Evolutionary conservation across 2,888 invertebrate genomes (phyloP).

Genomic region (Dicyrtoma fusca): DNA sequence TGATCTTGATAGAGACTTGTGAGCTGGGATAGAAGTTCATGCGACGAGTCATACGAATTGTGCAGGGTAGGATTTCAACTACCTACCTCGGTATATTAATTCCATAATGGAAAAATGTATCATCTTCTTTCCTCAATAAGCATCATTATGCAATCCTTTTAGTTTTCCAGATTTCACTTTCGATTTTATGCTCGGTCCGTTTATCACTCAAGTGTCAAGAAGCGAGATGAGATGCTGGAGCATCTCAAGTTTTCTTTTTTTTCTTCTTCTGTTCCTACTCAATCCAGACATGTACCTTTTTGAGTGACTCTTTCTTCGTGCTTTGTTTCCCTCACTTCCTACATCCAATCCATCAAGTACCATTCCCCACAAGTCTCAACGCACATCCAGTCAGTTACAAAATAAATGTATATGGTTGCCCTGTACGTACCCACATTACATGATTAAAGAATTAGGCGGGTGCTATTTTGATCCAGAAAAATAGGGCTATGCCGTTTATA

Average conservation of each 20-base stretch:
- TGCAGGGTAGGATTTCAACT: no score
- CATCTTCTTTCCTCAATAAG: no score
- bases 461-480: slow-evolving; percentile 22
- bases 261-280: slow-evolving; percentile 4
- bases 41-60: no score
- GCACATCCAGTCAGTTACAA: neutral
- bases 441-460: slow-evolving; percentile 15
- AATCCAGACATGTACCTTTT: slow-evolving; percentile 8
- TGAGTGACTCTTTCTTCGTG: slow-evolving; percentile 3
- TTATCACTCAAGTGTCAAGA: neutral
- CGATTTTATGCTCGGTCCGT: slow-evolving; percentile 6
- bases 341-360: slow-evolving; percentile 29
- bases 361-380: slow-evolving; percentile 1
- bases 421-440: neutral
- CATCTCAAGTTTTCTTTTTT: slow-evolving; percentile 17
- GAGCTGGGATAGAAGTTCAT: no score
- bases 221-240: neutral
- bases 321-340: slow-evolving; percentile 23
- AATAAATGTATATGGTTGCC: neutral
- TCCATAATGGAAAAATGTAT: no score
- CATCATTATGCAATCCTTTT: no score
- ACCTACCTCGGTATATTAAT: no score
- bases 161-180: slow-evolving; percentile 27
- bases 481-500: neutral
- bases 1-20: no score